Evolutionary conservation across 1,140 invertebrate species (phyloP).

Genomic region (Achatina immaculata): DNA sequence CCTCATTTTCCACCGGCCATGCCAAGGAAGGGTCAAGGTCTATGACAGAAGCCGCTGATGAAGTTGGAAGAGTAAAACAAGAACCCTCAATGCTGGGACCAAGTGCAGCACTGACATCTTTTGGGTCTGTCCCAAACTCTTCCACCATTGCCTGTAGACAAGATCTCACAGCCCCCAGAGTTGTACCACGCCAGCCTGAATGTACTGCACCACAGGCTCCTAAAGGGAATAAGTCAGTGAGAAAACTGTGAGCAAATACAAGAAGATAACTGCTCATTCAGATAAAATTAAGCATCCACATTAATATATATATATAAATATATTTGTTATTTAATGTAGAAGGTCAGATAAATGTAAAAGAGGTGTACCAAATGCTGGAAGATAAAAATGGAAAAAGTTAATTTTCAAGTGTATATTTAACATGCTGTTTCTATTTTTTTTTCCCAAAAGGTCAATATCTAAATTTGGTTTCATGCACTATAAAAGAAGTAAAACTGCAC

Average conservation of each 20-base stretch:
- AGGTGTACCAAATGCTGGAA: too few relatives aligned
- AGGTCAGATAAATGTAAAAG: too few relatives aligned
- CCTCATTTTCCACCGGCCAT: slow-evolving; percentile 6
- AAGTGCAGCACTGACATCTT: slow-evolving; percentile 47
- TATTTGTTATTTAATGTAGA: too few relatives aligned
- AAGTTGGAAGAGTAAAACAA: slow-evolving; percentile 43
- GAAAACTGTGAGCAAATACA: neutral
- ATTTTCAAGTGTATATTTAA: too few relatives aligned
- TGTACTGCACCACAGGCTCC: slow-evolving; percentile 50
- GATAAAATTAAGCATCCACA: too few relatives aligned
- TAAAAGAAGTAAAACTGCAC: too few relatives aligned
- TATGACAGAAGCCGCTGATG: slow-evolving; percentile 37
- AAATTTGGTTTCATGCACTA: too few relatives aligned
- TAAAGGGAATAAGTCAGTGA: neutral
- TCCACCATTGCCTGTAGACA: slow-evolving; percentile 44
- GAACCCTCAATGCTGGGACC: slow-evolving; percentile 46
- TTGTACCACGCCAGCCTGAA: slow-evolving; percentile 55
- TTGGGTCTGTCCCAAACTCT: slow-evolving; percentile 39
- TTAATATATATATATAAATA: too few relatives aligned
- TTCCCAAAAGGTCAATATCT: too few relatives aligned
- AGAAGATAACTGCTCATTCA: too few relatives aligned
- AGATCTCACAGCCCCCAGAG: slow-evolving; percentile 39
- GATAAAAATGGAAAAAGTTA: too few relatives aligned
- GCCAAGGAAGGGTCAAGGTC: slow-evolving; percentile 39
- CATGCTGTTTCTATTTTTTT: too few relatives aligned